Conservation (phyloP, 2,888 invertebrate species). For the Gymnocheta viridis region DNA sequence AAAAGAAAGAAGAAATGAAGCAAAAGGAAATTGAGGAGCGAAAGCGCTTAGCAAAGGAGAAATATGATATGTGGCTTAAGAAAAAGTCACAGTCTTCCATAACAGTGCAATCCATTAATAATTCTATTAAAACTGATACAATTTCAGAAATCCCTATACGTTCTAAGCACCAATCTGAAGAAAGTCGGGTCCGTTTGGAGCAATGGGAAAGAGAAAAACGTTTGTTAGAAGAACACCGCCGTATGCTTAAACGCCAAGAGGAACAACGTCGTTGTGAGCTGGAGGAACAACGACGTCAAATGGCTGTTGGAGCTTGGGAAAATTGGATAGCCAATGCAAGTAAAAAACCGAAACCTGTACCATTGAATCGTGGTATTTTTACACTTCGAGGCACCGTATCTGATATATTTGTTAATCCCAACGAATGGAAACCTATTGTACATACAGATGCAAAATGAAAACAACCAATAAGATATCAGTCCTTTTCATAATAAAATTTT, state of each 20-base stretch:
- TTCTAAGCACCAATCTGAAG: conserved; percentile 61
- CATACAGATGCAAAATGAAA: conserved; percentile 41
- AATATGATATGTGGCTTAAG: conserved; percentile 77
- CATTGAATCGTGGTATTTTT: conserved; percentile 79
- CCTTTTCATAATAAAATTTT: too few relatives aligned
- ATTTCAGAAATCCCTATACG: conserved; percentile 46
- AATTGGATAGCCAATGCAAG: conserved; percentile 77
- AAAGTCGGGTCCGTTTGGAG: conserved; percentile 71
- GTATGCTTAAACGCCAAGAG: conserved; percentile 70
- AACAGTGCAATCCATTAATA: conserved; percentile 32
- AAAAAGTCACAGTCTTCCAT: conserved; percentile 70
- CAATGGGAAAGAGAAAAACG: conserved; percentile 74
- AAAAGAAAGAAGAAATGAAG: conserved; percentile 70
- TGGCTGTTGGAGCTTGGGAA: conserved; percentile 76
- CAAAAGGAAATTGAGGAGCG: conserved; percentile 72
- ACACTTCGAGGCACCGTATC: conserved; percentile 80
- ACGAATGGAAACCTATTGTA: conserved; percentile 74
- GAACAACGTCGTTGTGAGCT: conserved; percentile 70
- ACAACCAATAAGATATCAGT: conserved; percentile 11
- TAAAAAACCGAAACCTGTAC: conserved; percentile 80
- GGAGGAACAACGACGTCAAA: conserved; percentile 72
- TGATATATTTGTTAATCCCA: conserved; percentile 78
- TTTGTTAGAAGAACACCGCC: conserved; percentile 72
- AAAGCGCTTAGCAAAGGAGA: conserved; percentile 73
- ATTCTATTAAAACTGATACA: conserved; percentile 13